Evolutionary conservation across 2,797 vertebrate species (phyloP).

Genomic region (Pseudochaenichthys georgianus): DNA sequence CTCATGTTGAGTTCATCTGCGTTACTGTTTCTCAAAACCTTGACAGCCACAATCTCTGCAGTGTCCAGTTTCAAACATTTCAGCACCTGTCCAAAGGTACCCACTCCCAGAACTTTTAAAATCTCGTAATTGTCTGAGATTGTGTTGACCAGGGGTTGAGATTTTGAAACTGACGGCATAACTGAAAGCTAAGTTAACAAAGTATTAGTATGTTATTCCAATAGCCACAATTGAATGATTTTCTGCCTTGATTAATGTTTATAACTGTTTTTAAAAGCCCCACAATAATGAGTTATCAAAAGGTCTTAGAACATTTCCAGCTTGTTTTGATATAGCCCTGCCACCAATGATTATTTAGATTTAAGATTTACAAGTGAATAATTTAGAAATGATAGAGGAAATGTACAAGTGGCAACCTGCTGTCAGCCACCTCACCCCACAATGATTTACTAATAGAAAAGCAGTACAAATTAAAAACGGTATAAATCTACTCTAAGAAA

Average conservation of each 20-base stretch:
- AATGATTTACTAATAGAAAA: too few species aligned
- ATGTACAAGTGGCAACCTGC: neutral
- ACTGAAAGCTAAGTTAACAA: neutral
- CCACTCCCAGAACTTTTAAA: neutral
- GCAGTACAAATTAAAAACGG: too few species aligned
- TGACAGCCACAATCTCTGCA: conserved; percentile 6
- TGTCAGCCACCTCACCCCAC: neutral
- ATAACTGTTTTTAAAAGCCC: neutral
- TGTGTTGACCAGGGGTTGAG: fast-evolving
- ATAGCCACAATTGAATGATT: neutral
- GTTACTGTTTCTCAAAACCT: neutral
- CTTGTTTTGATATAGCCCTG: neutral
- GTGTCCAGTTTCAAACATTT: conserved; percentile 14
- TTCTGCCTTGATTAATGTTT: neutral
- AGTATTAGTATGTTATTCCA: neutral
- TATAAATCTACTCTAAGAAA: neutral
- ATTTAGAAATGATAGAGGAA: neutral
- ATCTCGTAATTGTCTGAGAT: neutral
- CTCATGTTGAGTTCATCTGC: neutral
- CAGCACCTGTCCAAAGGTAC: neutral
- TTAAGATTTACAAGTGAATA: neutral
- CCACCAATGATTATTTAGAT: neutral
- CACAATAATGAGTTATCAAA: neutral
- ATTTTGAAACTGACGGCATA: neutral
- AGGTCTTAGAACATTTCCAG: too few species aligned